phyloP scores from a whole-genome alignment of 2,888 invertebrate genomes.

The Papilio protenor region DNA sequence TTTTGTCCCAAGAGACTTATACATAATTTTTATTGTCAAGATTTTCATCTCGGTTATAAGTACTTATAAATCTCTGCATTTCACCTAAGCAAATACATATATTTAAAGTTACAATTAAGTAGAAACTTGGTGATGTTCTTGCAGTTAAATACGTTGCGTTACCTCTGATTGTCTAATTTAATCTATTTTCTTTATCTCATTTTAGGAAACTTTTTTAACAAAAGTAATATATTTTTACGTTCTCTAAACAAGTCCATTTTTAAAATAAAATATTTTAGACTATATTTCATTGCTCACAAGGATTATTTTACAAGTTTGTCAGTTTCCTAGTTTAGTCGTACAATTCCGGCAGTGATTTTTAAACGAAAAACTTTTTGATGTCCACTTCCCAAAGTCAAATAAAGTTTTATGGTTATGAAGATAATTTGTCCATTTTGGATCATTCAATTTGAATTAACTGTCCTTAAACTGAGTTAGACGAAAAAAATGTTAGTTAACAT shows the following conservation, averaged over 20 bases:
- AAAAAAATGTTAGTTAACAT: neutral
- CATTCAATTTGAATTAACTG: neutral
- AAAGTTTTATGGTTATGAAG: conserved; percentile 2
- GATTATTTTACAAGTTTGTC: neutral
- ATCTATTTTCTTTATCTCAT: no score
- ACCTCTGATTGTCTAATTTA: no score
- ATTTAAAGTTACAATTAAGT: neutral
- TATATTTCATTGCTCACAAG: neutral
- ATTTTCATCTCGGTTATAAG: neutral
- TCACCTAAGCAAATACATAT: neutral
- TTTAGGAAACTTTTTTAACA: no score
- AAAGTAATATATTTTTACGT: no score
- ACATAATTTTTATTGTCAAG: neutral
- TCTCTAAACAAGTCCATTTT: neutral
- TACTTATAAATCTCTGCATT: neutral
- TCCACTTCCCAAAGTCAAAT: conserved; percentile 15
- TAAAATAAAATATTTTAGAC: neutral
- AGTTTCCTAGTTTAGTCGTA: neutral
- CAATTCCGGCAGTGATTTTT: neutral
- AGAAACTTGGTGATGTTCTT: neutral
- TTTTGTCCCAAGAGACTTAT: neutral
- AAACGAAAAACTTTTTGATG: conserved; percentile 25
- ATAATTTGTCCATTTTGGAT: conserved; percentile 4
- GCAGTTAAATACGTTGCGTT: no score
- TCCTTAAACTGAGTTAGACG: neutral